These are phyloP conservation scores for Hirtodrosophila histrioides DNA, from an alignment of 2,888 invertebrate genomes.

Conservation along the genomic window DNA sequence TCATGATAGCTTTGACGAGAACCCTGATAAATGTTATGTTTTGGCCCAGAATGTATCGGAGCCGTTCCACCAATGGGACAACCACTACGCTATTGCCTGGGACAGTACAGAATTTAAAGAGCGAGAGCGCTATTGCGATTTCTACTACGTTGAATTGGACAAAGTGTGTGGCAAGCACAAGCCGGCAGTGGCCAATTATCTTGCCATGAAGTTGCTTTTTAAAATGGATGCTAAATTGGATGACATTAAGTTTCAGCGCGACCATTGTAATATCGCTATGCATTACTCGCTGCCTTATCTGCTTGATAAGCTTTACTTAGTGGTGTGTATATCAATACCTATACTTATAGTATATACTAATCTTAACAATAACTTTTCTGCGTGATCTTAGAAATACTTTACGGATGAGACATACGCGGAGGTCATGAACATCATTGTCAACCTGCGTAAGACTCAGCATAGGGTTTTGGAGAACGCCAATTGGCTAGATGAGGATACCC, in stretches of 20 bases:
- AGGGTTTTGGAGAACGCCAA: slow-evolving; percentile 65
- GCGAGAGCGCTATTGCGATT: slow-evolving; percentile 59
- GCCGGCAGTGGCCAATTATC: slow-evolving; percentile 81
- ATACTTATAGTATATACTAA: background rate
- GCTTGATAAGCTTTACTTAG: slow-evolving; percentile 71
- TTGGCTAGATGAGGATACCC: slow-evolving; percentile 80
- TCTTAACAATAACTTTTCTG: background rate
- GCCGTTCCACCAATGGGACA: slow-evolving; percentile 59
- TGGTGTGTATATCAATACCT: slow-evolving; percentile 49
- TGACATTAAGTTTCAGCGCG: slow-evolving; percentile 64
- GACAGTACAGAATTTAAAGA: slow-evolving; percentile 36
- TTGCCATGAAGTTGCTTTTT: slow-evolving; percentile 78
- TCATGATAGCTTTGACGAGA: slow-evolving; percentile 58
- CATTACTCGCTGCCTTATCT: slow-evolving; percentile 54
- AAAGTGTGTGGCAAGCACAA: slow-evolving; percentile 61
- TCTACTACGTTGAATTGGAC: slow-evolving; percentile 69
- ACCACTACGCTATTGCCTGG: slow-evolving; percentile 80
- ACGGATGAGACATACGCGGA: slow-evolving; percentile 62
- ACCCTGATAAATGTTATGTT: slow-evolving; percentile 37
- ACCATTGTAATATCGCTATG: slow-evolving; percentile 62
- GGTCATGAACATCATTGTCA: slow-evolving; percentile 63
- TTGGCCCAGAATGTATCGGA: slow-evolving; percentile 1
- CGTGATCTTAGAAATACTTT: slow-evolving; percentile 63
- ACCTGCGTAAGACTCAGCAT: slow-evolving; percentile 71
- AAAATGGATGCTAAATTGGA: slow-evolving; percentile 73